Percentiles rank a stretch among this genome's conserved stretches.
phyloP scores from a whole-genome alignment of 1,140 invertebrate genomes.

The Drosophila tropicalis region DNA sequence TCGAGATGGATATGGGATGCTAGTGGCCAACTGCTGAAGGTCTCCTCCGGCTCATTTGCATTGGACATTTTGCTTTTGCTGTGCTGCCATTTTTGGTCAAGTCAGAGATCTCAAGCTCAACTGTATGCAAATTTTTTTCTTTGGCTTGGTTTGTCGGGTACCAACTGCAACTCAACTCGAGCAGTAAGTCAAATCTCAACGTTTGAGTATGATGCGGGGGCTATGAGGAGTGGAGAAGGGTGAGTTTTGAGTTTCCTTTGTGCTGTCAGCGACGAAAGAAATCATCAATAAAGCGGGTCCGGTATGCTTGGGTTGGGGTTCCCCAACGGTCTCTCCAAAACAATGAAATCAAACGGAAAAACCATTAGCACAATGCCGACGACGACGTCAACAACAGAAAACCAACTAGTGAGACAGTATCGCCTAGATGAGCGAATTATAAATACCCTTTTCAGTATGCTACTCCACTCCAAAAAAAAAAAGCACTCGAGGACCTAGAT shows the following conservation, averaged over 20 bases:
- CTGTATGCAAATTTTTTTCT: conserved; percentile 70
- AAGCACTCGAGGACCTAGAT: too few species aligned
- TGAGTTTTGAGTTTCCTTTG: conserved; percentile 66
- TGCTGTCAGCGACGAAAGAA: conserved; percentile 71
- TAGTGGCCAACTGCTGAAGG: conserved; percentile 41
- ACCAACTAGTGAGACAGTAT: conserved; percentile 28
- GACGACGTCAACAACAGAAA: conserved; percentile 54
- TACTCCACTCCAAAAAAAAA: too few species aligned
- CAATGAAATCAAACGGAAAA: conserved; percentile 73
- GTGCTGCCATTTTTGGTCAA: conserved; percentile 72
- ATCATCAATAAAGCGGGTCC: conserved; percentile 74
- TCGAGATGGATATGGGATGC: conserved; percentile 38
- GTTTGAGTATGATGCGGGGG: neutral
- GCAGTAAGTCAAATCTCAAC: conserved; percentile 79
- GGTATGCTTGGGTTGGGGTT: conserved; percentile 19
- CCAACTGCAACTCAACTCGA: conserved; percentile 69
- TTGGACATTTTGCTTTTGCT: conserved; percentile 38
- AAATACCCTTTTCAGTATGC: conserved; percentile 21
- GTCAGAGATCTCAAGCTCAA: conserved; percentile 52
- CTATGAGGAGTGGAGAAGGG: conserved; percentile 30
- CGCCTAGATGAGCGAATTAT: neutral
- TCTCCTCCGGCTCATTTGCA: conserved; percentile 61
- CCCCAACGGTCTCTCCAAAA: conserved; percentile 51
- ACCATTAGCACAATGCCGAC: conserved; percentile 73
- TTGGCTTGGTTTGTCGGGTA: conserved; percentile 38